Base-by-base conservation (phyloP, 1,140 invertebrate species). In the Drosophila burlai region DNA sequence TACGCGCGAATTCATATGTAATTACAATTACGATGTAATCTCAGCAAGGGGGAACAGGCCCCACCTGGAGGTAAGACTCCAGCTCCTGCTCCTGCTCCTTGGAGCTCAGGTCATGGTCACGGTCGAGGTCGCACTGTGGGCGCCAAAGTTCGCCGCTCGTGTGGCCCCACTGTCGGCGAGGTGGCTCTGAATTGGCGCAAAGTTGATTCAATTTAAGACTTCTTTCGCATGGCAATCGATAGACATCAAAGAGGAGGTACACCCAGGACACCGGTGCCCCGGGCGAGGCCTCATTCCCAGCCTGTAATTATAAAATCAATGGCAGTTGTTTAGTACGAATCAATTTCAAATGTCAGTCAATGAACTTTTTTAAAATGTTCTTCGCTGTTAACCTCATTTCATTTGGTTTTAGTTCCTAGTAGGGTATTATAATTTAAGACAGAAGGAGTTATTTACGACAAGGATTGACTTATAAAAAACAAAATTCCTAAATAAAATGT, bases 21-120 rank as follows among this genome's bases (percentile, higher is more conserved):
- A 90, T 90, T 89, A 89, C 84, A 87, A 87, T 87, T 89, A 90
- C 77, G 69, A 43, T 24, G 68, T 60, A 78, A 80, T 79, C 67
- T 78, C 54, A 26, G 46, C 29, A 2, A 11, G 43, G 6, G 50
- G 46, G 64, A 62, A 49, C 43, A 47, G 47, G 13, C 49, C 5
- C 49, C 26, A 18, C 16, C 26, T 52, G 8, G 57, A 21, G 43
- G 43, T 45, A 11, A 6, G 10, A 11, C 54, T 9, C 34, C 21
- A 16, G 52, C 15, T 42, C 4, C 31, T 36, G 2, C 9, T 15
- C 9, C 9, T 18, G 6, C 36, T 34, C n/a, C 52, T 2, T 1
- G 11, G 11, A 15, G 34, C 26, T 15, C 18, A 2, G 38, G 63
- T 65, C 63, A 65, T 21, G 63, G 63, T 64, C 63, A 66, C 15